These are phyloP conservation scores for Sylvia atricapilla DNA, from an alignment of 2,113 vertebrate genomes.

Conservation along the genomic window DNA sequence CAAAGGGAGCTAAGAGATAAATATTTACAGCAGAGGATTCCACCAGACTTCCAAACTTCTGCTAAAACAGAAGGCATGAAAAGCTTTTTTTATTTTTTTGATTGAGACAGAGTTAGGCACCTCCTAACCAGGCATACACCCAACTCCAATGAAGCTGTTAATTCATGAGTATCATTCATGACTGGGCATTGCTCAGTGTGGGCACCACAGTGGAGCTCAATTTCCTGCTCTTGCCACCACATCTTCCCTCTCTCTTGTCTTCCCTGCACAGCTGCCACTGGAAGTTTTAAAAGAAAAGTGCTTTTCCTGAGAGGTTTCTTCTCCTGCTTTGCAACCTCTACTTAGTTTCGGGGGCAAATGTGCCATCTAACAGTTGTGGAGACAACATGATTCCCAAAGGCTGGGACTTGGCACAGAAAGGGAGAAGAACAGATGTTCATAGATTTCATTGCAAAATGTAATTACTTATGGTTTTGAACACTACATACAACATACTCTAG, in stretches of 20 bases:
- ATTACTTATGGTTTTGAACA: neutral
- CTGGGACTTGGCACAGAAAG: slow-evolving; percentile 7
- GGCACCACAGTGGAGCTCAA: neutral
- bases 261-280: rapidly evolving
- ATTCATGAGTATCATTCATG: neutral
- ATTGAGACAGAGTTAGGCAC: neutral
- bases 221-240: neutral
- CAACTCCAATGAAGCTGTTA: neutral
- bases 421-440: slow-evolving; percentile 33
- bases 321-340: neutral
- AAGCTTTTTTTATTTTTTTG: neutral
- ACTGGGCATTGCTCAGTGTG: neutral
- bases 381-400: neutral
- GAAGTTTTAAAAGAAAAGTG: neutral
- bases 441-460: slow-evolving; percentile 16
- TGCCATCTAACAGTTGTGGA: neutral
- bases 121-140: neutral
- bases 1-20: neutral
- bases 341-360: slow-evolving; percentile 11
- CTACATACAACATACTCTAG: neutral
- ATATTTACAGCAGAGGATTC: slow-evolving; percentile 19
- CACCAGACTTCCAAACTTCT: neutral
- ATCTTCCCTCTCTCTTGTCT: neutral
- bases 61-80: neutral
- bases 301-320: neutral